Conservation (phyloP, 2,888 invertebrate genomes). For the Lasioglossum oenotherae region DNA sequence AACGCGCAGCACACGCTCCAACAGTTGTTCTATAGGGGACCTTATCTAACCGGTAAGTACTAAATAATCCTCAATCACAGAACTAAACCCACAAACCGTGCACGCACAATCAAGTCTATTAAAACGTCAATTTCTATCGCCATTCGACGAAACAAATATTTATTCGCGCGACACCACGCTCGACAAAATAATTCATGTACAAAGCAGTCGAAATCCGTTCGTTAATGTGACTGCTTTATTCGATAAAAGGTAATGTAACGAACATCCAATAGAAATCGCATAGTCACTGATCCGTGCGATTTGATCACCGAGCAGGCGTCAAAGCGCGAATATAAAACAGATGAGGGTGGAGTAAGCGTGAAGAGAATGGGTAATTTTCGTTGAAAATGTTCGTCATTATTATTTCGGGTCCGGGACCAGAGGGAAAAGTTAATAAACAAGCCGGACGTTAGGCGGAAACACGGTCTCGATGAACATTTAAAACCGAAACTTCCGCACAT, state of each 20-base stretch:
- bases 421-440: constrained; percentile 68
- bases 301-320: not conserved
- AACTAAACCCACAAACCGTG: not conserved
- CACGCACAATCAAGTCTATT: not conserved
- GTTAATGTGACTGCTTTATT: not conserved
- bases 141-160: not conserved
- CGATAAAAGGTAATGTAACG: no score
- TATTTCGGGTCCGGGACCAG: not conserved
- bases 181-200: not conserved
- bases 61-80: not conserved
- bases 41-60: constrained; percentile 91
- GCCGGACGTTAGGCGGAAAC: constrained; percentile 61
- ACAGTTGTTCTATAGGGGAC: constrained; percentile 92
- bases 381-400: constrained; percentile 16
- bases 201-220: not conserved
- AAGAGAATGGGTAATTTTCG: not conserved
- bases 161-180: not conserved
- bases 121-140: no score
- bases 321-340: not conserved
- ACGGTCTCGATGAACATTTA: constrained; percentile 74
- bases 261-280: not conserved
- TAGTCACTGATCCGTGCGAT: not conserved
- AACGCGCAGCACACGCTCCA: constrained; percentile 86
- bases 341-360: not conserved
- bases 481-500: constrained; percentile 75